Evolutionary conservation across 2,888 invertebrate genomes (phyloP).

Genomic region (Drosophila subsilvestris): DNA sequence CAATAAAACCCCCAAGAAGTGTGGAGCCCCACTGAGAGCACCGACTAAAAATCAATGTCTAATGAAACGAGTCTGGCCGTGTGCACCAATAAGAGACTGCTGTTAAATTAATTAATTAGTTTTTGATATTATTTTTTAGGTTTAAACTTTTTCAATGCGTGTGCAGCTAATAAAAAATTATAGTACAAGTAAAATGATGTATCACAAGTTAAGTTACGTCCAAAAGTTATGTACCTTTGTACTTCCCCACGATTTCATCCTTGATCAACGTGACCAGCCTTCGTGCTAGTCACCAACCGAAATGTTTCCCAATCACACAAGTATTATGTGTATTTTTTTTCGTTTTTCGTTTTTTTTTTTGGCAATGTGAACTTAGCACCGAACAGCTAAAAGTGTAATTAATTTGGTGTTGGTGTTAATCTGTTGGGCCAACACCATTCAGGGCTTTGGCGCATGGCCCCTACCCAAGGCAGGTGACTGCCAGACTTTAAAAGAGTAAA

Average conservation of each 20-base stretch:
- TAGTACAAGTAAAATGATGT: not conserved
- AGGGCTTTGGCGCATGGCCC: slow-evolving; percentile 50
- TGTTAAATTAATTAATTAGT: not conserved
- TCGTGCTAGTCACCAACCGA: slow-evolving; percentile 18
- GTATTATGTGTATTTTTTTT: slow-evolving; percentile 5
- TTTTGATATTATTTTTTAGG: too few species aligned
- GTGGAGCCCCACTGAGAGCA: too few species aligned
- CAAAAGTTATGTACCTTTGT: slow-evolving; percentile 1
- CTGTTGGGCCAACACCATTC: slow-evolving; percentile 48
- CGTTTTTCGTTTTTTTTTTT: slow-evolving; percentile 16
- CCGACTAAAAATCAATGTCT: not conserved
- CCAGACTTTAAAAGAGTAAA: slow-evolving; percentile 2
- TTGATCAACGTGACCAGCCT: slow-evolving; percentile 20
- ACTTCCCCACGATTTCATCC: slow-evolving; percentile 29
- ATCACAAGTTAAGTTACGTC: not conserved
- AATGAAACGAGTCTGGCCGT: not conserved
- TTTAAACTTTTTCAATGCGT: too few species aligned
- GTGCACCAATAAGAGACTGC: not conserved
- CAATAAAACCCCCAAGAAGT: not conserved
- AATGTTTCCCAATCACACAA: slow-evolving; percentile 40
- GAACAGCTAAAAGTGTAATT: slow-evolving; percentile 50
- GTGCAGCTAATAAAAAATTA: not conserved
- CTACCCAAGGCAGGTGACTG: slow-evolving; percentile 36
- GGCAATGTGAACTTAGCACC: slow-evolving; percentile 46
- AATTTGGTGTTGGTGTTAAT: slow-evolving; percentile 52